Percentiles rank a stretch among this genome's conserved stretches.
These are phyloP conservation scores for Karalla daura DNA, from an alignment of 2,797 vertebrate genomes.

Conservation along the genomic window DNA sequence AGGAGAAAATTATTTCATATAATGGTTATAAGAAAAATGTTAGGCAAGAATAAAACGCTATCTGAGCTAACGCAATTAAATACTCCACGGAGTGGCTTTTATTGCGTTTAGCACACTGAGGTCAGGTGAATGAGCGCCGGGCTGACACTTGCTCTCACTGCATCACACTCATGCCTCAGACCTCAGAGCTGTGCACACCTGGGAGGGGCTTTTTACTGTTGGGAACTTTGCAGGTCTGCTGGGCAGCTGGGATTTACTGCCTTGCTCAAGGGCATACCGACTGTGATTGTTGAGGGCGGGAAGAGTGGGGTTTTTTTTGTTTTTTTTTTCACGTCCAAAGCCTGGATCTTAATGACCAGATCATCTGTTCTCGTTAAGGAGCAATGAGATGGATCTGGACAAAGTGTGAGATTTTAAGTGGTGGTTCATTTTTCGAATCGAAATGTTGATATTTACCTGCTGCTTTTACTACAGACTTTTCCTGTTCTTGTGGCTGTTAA, in stretches of 20 bases:
- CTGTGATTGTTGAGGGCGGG: slow-evolving; percentile 56
- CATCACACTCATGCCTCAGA: slow-evolving; percentile 29
- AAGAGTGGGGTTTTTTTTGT: too few species aligned
- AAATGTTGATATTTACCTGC: background rate
- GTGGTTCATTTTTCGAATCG: slow-evolving; percentile 24
- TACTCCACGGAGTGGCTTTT: slow-evolving; percentile 33
- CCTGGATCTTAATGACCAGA: slow-evolving; percentile 61
- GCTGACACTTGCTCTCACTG: slow-evolving; percentile 44
- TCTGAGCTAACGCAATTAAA: slow-evolving; percentile 46
- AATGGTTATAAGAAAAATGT: slow-evolving; percentile 75
- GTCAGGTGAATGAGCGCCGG: slow-evolving; percentile 51
- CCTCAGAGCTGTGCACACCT: slow-evolving; percentile 38
- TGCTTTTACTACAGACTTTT: background rate
- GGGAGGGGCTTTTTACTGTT: slow-evolving; percentile 68
- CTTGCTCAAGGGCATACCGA: slow-evolving; percentile 78
- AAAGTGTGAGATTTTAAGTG: slow-evolving; percentile 51
- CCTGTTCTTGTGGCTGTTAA: background rate
- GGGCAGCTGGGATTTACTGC: slow-evolving; percentile 79
- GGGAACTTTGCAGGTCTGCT: slow-evolving; percentile 68
- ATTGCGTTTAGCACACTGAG: slow-evolving; percentile 30
- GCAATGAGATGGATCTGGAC: slow-evolving; percentile 40
- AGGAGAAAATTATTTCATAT: slow-evolving; percentile 81
- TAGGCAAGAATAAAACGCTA: slow-evolving; percentile 55
- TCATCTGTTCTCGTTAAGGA: slow-evolving; percentile 64
- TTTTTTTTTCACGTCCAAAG: slow-evolving; percentile 63